Percentiles rank a stretch among this genome's conserved stretches.
Evolutionary conservation across 2,888 invertebrate species (phyloP).

Genomic region (Euphydryas editha): DNA sequence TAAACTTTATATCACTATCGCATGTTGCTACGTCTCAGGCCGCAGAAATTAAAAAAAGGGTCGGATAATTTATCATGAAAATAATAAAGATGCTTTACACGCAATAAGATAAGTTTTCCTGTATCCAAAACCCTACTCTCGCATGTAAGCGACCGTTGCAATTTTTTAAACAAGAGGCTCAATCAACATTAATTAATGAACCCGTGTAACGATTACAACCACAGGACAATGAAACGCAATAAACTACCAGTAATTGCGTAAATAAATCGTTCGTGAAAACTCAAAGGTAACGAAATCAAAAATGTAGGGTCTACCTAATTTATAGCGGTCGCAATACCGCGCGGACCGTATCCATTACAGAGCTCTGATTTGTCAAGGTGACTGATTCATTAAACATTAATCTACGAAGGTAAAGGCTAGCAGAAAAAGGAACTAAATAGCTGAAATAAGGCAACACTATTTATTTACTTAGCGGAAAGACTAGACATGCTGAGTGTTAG

Average conservation of each 20-base stretch:
- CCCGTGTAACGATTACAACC: background rate
- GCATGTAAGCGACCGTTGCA: background rate
- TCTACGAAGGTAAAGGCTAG: constrained; percentile 10
- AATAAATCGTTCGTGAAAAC: constrained; percentile 7
- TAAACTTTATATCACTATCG: constrained; percentile 20
- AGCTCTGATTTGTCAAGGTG: constrained; percentile 29
- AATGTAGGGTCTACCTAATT: constrained; percentile 24
- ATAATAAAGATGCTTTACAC: constrained; percentile 22
- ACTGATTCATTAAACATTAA: constrained; percentile 36
- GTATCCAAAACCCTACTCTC: background rate
- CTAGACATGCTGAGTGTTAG: background rate
- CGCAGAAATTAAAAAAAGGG: constrained; percentile 18
- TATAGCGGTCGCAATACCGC: constrained; percentile 24
- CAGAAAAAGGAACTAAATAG: constrained; percentile 2
- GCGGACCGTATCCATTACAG: constrained; percentile 26
- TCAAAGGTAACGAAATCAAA: constrained; percentile 21
- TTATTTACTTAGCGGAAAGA: constrained; percentile 5
- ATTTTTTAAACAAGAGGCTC: background rate
- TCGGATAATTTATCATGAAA: constrained; percentile 21
- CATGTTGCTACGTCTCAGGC: constrained; percentile 15
- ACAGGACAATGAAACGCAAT: background rate
- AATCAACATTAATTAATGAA: background rate
- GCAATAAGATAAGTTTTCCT: constrained; percentile 17
- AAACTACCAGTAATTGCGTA: background rate
- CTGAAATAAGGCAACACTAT: constrained; percentile 10